Conservation (phyloP, 1,140 invertebrate genomes). For the Temnothorax curvispinosus region DNA sequence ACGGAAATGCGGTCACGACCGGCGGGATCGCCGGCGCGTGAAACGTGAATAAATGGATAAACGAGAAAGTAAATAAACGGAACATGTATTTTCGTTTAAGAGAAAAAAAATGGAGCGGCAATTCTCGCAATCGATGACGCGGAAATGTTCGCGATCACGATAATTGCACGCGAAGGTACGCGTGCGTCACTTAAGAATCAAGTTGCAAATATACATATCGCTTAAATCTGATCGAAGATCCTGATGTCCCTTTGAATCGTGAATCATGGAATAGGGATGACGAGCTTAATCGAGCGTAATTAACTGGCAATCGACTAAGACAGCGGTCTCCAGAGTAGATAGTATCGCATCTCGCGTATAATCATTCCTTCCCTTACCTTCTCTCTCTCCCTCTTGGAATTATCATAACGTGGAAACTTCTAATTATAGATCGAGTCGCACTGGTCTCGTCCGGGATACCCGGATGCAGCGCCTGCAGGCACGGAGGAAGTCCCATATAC, state of each 20-base stretch:
- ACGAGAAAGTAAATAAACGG: constrained; percentile 47
- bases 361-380: background rate
- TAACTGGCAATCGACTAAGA: background rate
- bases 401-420: constrained; percentile 56
- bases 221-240: background rate
- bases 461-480: constrained; percentile 80
- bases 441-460: constrained; percentile 82
- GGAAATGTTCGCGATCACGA: background rate
- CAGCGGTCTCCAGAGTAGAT: background rate
- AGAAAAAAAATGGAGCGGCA: constrained; percentile 11
- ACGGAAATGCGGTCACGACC: constrained; percentile 46
- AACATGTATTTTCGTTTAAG: background rate
- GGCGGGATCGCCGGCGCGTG: constrained; percentile 24
- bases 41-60: constrained; percentile 27
- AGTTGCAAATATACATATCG: background rate
- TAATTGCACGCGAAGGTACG: background rate
- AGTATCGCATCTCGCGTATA: constrained; percentile 36
- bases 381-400: background rate
- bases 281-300: background rate
- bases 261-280: background rate
- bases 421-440: constrained; percentile 80
- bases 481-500: constrained; percentile 80
- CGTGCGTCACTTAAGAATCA: background rate
- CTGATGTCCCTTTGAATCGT: background rate
- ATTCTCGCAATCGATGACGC: background rate